Evolutionary conservation across 2,113 vertebrate species (phyloP).

Genomic region (Thunnus maccoyii): DNA sequence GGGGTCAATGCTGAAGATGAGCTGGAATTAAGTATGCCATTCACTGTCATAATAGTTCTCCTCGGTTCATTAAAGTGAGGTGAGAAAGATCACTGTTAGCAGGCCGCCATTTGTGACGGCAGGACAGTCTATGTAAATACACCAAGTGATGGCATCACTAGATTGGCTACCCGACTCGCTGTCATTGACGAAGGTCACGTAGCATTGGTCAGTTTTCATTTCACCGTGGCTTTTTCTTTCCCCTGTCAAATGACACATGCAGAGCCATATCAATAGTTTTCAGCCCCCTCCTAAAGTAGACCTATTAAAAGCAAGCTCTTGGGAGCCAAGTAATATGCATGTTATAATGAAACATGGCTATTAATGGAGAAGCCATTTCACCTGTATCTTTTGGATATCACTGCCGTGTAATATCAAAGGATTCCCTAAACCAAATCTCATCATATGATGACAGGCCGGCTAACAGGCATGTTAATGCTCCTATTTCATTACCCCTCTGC

Average conservation of each 20-base stretch:
- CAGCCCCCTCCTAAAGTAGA: constrained; percentile 75
- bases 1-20: constrained; percentile 94
- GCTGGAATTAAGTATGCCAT: constrained; percentile 98
- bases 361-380: constrained; percentile 88
- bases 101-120: constrained; percentile 60
- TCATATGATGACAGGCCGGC: constrained; percentile 83
- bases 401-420: constrained; percentile 86
- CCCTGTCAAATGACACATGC: constrained; percentile 74
- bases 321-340: constrained; percentile 89
- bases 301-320: constrained; percentile 88
- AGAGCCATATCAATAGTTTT: constrained; percentile 80
- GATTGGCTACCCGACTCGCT: constrained; percentile 69
- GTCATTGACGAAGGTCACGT: constrained; percentile 86
- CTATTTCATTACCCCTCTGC: constrained; percentile 76
- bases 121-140: constrained; percentile 85
- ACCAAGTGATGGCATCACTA: constrained; percentile 70
- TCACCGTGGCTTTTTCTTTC: constrained; percentile 63
- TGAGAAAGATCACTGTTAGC: constrained; percentile 83
- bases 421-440: constrained; percentile 85
- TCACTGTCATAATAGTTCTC: constrained; percentile 95
- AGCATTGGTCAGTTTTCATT: constrained; percentile 85
- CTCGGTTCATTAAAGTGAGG: constrained; percentile 97
- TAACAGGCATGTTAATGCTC: constrained; percentile 81
- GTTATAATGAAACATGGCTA: constrained; percentile 91
- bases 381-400: constrained; percentile 88